These are phyloP conservation scores for Gobiocypris rarus DNA, from an alignment of 2,113 vertebrate species.

Conservation along the genomic window DNA sequence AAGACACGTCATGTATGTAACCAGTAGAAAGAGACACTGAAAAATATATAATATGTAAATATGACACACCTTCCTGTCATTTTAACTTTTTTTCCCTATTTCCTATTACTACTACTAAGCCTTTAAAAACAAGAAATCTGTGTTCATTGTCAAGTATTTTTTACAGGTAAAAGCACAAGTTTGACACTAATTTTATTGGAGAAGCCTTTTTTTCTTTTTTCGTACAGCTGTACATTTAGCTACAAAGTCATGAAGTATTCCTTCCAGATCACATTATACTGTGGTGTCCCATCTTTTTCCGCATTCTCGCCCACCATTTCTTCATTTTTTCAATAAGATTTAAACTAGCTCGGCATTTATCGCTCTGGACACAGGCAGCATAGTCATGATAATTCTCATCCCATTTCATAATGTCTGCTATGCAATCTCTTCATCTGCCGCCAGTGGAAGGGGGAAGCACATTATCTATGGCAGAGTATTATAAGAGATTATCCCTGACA, in stretches of 20 bases:
- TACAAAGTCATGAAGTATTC: slow-evolving; percentile 20
- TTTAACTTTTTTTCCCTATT: background rate
- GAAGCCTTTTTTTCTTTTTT: background rate
- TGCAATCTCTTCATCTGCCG: slow-evolving; percentile 69
- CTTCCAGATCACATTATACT: slow-evolving; percentile 8
- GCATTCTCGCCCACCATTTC: background rate
- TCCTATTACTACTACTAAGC: background rate
- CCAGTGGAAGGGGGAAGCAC: slow-evolving; percentile 55
- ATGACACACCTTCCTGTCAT: no score
- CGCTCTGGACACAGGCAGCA: slow-evolving; percentile 54
- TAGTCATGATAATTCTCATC: slow-evolving; percentile 62
- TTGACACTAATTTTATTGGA: background rate
- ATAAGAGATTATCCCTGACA: slow-evolving; percentile 77
- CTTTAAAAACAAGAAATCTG: background rate
- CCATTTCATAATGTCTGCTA: slow-evolving; percentile 63
- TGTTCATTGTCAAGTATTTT: background rate
- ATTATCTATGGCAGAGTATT: slow-evolving; percentile 72
- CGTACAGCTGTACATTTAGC: background rate
- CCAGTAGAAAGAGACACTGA: no score
- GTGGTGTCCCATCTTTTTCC: background rate
- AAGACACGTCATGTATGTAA: background rate
- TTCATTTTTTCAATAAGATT: slow-evolving; percentile 52
- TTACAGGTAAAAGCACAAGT: slow-evolving; percentile 8
- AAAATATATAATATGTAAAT: background rate
- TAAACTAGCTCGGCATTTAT: slow-evolving; percentile 59